Conservation (phyloP, 2,797 vertebrate genomes). For the Philypnodon macrostomus region DNA sequence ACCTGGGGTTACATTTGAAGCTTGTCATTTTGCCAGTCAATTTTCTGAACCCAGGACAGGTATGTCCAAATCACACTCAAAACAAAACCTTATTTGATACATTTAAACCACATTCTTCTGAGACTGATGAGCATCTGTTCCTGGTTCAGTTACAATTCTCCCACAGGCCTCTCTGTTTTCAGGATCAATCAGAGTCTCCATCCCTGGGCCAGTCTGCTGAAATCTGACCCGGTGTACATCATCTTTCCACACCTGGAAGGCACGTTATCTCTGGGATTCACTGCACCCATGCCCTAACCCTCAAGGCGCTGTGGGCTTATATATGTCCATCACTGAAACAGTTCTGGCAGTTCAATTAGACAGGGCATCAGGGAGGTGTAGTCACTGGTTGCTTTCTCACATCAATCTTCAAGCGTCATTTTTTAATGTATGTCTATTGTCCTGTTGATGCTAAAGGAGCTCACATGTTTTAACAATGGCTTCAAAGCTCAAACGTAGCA, state of each 20-base stretch:
- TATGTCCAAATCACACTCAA: conserved; percentile 2
- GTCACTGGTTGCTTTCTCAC: conserved; percentile 3
- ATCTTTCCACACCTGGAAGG: conserved; percentile 53
- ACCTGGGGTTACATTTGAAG: background rate
- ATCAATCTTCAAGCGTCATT: conserved; percentile 9
- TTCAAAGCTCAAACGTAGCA: conserved; percentile 56
- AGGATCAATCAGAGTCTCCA: conserved; percentile 63
- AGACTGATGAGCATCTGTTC: conserved; percentile 61
- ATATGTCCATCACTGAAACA: conserved; percentile 55
- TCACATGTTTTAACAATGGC: conserved; percentile 56
- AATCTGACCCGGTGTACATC: conserved; percentile 61
- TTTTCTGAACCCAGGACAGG: too few relatives aligned
- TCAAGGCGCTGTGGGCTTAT: conserved; percentile 29
- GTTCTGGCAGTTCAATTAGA: conserved; percentile 62
- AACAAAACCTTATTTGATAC: background rate
- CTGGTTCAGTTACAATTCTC: conserved; percentile 63
- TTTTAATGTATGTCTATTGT: conserved; percentile 60
- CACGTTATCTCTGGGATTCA: conserved; percentile 45
- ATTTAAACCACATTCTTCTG: conserved; percentile 37
- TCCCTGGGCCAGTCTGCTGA: conserved; percentile 52
- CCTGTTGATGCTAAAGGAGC: conserved; percentile 41
- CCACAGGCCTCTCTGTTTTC: conserved; percentile 67
- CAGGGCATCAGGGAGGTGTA: conserved; percentile 37
- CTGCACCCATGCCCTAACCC: conserved; percentile 22
- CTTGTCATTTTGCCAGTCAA: too few relatives aligned